A percentile compares a stretch with the other conserved stretches of the same genome.
Conservation (phyloP, 2,113 vertebrate species). For the Apistogramma diplotaenia region DNA sequence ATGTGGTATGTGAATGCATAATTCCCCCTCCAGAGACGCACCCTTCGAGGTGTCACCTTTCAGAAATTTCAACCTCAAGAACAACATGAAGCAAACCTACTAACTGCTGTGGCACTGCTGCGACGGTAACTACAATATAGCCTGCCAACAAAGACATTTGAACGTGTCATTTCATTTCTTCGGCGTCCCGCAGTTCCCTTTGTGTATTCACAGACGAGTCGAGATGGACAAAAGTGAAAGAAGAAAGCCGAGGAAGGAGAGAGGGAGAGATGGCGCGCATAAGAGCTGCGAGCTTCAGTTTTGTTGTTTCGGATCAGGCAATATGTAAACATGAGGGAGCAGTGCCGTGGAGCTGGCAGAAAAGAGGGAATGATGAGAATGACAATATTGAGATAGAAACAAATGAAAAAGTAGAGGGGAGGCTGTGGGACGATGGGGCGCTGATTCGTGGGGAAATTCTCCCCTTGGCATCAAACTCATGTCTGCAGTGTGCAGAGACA, state of each 20-base stretch:
- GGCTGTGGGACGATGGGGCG: slow-evolving; percentile 24
- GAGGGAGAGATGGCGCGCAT: background rate
- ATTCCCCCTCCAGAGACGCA: background rate
- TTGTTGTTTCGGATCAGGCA: slow-evolving; percentile 49
- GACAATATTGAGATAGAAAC: slow-evolving; percentile 28
- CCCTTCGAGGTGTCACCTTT: slow-evolving; percentile 1
- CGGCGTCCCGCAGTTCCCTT: background rate
- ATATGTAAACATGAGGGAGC: slow-evolving; percentile 63
- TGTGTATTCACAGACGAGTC: background rate
- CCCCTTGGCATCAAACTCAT: slow-evolving; percentile 40
- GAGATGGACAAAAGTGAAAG: background rate
- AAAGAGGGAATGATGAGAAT: slow-evolving; percentile 5
- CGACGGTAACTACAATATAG: slow-evolving; percentile 18
- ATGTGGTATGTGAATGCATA: background rate
- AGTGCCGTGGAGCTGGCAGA: slow-evolving; percentile 63
- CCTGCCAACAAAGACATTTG: slow-evolving; percentile 30
- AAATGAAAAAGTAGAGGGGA: slow-evolving; percentile 1
- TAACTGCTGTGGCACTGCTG: background rate
- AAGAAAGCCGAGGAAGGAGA: background rate
- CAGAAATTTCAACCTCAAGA: slow-evolving; percentile 8
- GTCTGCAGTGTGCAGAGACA: slow-evolving; percentile 14
- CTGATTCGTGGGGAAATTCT: slow-evolving; percentile 51
- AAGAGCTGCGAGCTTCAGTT: slow-evolving; percentile 36
- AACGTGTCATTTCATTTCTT: slow-evolving; percentile 26
- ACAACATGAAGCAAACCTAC: background rate